Base-by-base conservation (phyloP, 2,113 vertebrate species). In the Anoplopoma fimbria region DNA sequence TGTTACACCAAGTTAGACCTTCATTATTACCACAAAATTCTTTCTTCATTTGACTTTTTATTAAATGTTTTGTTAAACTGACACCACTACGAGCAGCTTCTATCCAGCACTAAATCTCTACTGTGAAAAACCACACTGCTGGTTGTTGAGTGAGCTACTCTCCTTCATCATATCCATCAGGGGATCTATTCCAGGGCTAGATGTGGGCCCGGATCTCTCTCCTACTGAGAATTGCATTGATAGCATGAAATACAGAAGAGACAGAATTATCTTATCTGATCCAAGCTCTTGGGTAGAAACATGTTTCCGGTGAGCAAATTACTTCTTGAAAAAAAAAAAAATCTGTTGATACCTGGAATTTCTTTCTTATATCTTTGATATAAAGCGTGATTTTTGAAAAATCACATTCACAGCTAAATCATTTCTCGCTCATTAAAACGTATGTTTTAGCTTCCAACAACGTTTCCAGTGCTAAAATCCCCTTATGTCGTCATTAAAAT, bases 221-320 rank as follows among this genome's bases (percentile, higher is more conserved):
- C 87, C 79, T 87, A 84, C 77, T 69, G 83, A 84, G 89, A 82
- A 93, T 82, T n/a, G n/a, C 84, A 57, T 14, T 61, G 75, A 88
- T 92, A 89, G 91, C 89, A 94, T 85, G 86, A 90, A 92, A 92
- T 40, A 82, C 74, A 84, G 75, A 93, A 84, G 84, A 91, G 84
- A 63, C 86, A 86, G 86, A 92, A 89, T 81, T 60, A 86, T 74
- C 92, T 94, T 93, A 95, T 95, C 94, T 92, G 94, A 95, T 95
- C 82, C 67, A 78, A 86, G 77, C 73, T 79, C 78, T 83, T 58
- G 85, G 29, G 77, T 81, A 67, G 60, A 85, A 83, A 88, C 29
- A 63, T 61, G 0, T 75, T 78, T 78, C 42, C 58, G 38, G 2
- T 74, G 73, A 29, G 34, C 65, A 86, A 75, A 76, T 65, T 69